phyloP scores from a whole-genome alignment of 2,888 invertebrate species.

The Barypeithes pellucidus region DNA sequence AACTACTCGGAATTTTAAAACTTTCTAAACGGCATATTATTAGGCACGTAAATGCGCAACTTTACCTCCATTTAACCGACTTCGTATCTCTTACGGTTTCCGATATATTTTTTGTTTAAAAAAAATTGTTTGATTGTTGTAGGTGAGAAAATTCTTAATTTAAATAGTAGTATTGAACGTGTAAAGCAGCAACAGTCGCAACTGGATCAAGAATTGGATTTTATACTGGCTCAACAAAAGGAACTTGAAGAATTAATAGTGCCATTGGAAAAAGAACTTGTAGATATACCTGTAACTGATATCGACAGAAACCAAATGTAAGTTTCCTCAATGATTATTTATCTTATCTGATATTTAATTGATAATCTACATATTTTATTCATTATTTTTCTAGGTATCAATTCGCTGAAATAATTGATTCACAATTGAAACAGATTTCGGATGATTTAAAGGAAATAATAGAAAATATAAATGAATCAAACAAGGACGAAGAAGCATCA shows the following conservation, averaged over 20 bases:
- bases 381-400: slow-evolving; percentile 78
- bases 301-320: slow-evolving; percentile 92
- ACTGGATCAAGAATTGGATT: slow-evolving; percentile 94
- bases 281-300: slow-evolving; percentile 81
- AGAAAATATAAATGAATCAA: slow-evolving; percentile 92
- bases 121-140: slow-evolving; percentile 14
- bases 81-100: too few relatives aligned
- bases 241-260: slow-evolving; percentile 91
- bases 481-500: slow-evolving; percentile 85
- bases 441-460: slow-evolving; percentile 96
- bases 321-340: too few relatives aligned
- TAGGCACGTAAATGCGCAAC: too few relatives aligned
- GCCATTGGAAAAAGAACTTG: slow-evolving; percentile 88
- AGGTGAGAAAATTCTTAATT: slow-evolving; percentile 87
- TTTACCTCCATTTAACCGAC: too few relatives aligned
- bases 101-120: neutral
- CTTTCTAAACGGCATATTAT: too few relatives aligned
- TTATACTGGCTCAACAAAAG: slow-evolving; percentile 92
- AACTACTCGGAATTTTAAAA: too few relatives aligned
- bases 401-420: slow-evolving; percentile 91
- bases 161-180: slow-evolving; percentile 90
- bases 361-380: too few relatives aligned
- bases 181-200: slow-evolving; percentile 92
- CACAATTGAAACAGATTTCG: slow-evolving; percentile 94
- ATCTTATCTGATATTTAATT: too few relatives aligned